These are phyloP conservation scores for Lacerta agilis DNA, from an alignment of 2,797 vertebrate genomes.

Conservation along the genomic window DNA sequence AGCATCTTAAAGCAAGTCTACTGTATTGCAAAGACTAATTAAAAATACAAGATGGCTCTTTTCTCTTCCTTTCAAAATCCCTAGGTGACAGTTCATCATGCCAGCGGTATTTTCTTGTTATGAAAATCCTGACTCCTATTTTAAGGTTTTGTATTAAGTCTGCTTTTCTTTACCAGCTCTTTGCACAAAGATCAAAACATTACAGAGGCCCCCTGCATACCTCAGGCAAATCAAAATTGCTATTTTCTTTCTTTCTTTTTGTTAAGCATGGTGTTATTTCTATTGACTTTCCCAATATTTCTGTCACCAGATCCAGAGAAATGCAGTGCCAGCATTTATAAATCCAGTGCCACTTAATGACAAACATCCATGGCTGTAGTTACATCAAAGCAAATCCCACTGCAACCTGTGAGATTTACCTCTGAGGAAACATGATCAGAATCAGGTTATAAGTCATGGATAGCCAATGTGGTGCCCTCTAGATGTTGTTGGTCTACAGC, in stretches of 20 bases:
- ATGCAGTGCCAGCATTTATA: conserved; percentile 34
- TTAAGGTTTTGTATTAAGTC: conserved; percentile 53
- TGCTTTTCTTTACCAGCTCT: conserved; percentile 56
- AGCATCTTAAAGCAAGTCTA: background rate
- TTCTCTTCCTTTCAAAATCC: conserved; percentile 36
- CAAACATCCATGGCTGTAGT: too few species aligned
- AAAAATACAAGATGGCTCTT: conserved; percentile 53
- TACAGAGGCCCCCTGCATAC: conserved; percentile 57
- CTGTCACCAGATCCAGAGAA: conserved; percentile 7
- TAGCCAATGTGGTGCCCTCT: too few species aligned
- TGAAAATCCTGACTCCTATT: conserved; percentile 63
- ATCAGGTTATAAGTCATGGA: too few species aligned
- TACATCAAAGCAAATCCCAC: too few species aligned
- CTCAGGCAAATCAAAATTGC: conserved; percentile 65
- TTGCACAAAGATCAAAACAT: conserved; percentile 70
- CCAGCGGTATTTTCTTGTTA: conserved; percentile 50
- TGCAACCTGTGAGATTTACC: too few species aligned
- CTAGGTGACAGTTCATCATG: conserved; percentile 47
- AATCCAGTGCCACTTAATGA: background rate
- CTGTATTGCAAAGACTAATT: conserved; percentile 48
- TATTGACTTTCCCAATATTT: conserved; percentile 47
- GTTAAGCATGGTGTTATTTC: conserved; percentile 53
- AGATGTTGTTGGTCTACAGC: too few species aligned
- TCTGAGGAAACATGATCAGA: too few species aligned
- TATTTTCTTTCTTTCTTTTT: conserved; percentile 67